Conservation (phyloP, 2,797 vertebrate genomes). For the Characodon lateralis region DNA sequence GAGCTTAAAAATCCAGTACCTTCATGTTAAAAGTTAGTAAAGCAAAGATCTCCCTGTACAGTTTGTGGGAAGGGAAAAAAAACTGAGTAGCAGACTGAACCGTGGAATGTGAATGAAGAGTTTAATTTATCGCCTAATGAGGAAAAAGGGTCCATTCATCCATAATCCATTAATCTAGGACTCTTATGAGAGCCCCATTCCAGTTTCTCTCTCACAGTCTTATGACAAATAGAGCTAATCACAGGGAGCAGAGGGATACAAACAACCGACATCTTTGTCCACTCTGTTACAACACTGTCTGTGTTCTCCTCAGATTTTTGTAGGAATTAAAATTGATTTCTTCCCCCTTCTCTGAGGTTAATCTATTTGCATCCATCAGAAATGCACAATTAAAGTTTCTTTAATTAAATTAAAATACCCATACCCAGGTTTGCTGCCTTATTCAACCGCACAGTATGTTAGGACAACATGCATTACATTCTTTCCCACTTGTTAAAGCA, state of each 20-base stretch:
- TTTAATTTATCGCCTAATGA: constrained; percentile 64
- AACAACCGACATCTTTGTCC: constrained; percentile 15
- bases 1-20: constrained; percentile 67
- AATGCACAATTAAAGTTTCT: not conserved
- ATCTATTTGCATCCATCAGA: not conserved
- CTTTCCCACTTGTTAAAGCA: constrained; percentile 1
- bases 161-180: constrained; percentile 73
- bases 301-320: not conserved
- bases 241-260: constrained; percentile 35
- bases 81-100: constrained; percentile 19
- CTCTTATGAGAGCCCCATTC: constrained; percentile 57
- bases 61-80: constrained; percentile 1
- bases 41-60: constrained; percentile 4
- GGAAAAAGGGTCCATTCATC: constrained; percentile 53
- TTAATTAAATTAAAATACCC: not conserved
- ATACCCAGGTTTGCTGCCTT: not conserved
- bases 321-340: not conserved
- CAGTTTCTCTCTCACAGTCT: constrained; percentile 57
- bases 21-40: constrained; percentile 29
- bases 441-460: constrained; percentile 7
- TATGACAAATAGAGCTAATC: constrained; percentile 73
- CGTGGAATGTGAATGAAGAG: constrained; percentile 48
- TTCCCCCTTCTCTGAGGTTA: not conserved
- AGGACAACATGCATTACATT: constrained; percentile 3
- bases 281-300: constrained; percentile 38